Base-by-base conservation (phyloP, 2,797 vertebrate genomes). In the Lycodopsis pacificus region DNA sequence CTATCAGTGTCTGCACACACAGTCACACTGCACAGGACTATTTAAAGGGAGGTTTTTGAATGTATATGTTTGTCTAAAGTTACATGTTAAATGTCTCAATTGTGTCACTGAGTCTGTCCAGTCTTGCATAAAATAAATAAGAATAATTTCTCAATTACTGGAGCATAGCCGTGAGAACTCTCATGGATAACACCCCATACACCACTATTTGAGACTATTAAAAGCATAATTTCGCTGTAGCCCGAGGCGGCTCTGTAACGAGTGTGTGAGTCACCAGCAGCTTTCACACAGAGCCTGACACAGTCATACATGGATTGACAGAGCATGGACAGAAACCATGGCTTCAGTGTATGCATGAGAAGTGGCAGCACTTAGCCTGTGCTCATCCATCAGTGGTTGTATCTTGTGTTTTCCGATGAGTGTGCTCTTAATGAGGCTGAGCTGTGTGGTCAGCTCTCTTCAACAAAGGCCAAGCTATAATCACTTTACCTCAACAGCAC, bases 381-480 rank as follows among this genome's bases (percentile, higher is more conserved):
- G 40, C 71, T 63, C 65, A 75, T 89, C 77, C 62, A 85, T 86
- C 80, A 53, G 61, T 34, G 42, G 34, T 44, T 62, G 70, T 32
- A 56, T 61, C n/a, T 13, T 44, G 67, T 48, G 32, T 58, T 77
- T 73, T 63, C 74, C 80, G 81, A 88, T 84, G 75, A 86, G 80
- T 27, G 65, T 66, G 65, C 76, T 58, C 59, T 73, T 91, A 90
- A 91, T 86, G 74, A 89, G 79, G 59, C 80, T 68, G 66, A 73
- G 74, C 72, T 73, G 77, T 79, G 77, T 88, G 73, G 86, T 90
- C 81, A 70, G 77, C 65, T 74, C 77, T 77, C 65, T 76, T 75
- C 63, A 77, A 76, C 84, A 90, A 65, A 90, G 79, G 86, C 76
- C 84, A 83, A 73, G 77, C 68, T 57, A 59, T 86, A 80, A 84